Evolutionary conservation across 92 coral and sea anemone species (phyloP), one percentile per base, ranked within the genome.

Genomic region (Parazoanthus swiftii): DNA sequence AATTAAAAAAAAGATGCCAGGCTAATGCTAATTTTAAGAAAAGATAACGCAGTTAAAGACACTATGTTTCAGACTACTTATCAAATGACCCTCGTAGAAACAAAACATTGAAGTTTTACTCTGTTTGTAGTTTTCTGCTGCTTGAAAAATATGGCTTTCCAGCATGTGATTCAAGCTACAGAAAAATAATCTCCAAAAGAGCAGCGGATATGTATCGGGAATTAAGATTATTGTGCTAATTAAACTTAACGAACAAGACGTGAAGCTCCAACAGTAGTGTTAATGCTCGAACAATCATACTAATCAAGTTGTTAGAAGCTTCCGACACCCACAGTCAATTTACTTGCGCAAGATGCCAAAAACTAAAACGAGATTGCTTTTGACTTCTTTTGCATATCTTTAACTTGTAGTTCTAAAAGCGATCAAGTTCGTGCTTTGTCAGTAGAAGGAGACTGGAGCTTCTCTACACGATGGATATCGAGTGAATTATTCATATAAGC

Each of bases 401-500:
- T n/a, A 44, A 77, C 33, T 77, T 43, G 9, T n/a, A 59, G 68
- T 80, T 18, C 5, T 15, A 44, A 29, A 23, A 51, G 44, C 79
- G 16, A 43, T 84, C 46, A 33, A 16, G 29, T 43, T 46, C 33
- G 8, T 76, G 33, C 33, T 36, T 21, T 42, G 79, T 36, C 35
- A 42, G 48, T 76, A 42, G 16, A 43, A 35, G 44, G 38, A 58
- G 86, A 38, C 21, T 26, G 36, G 10, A 48, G 16, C 25, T 15
- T 6, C 39, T 14, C 25, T 50, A 15, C 8, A 14, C 67, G 67
- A 38, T 44, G 78, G 33, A 84, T 67, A 44, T n/a, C 38, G 23
- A 20, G 29, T 84, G 44, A 84, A 84, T 84, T 84, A 84, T 84
- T 84, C 25, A 84, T 71, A 71, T 43, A 23, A 84, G 68, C 87